phyloP scores from a whole-genome alignment of 2,888 invertebrate genomes.

The Tenthredo mesomela region DNA sequence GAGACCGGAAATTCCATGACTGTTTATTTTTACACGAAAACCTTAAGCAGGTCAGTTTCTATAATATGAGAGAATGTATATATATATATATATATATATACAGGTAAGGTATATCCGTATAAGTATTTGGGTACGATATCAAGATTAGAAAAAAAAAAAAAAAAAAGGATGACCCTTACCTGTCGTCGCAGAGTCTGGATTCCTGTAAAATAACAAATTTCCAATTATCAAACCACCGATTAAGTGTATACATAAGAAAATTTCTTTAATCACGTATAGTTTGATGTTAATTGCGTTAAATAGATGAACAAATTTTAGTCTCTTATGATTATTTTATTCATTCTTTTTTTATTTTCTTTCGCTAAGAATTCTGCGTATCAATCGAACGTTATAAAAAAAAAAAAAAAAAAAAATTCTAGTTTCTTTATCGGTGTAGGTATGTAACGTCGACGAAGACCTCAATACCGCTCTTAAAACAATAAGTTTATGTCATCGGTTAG shows the following conservation, averaged over 20 bases:
- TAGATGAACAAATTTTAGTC: too few species aligned
- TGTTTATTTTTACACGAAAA: neutral
- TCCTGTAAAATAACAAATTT: slow-evolving; percentile 63
- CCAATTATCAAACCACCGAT: neutral
- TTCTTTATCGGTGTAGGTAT: neutral
- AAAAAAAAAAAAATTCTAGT: neutral
- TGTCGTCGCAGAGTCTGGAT: slow-evolving; percentile 63
- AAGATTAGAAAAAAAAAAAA: neutral
- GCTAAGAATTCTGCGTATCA: too few species aligned
- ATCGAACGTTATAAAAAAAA: too few species aligned
- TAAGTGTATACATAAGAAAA: too few species aligned
- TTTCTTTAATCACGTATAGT: too few species aligned
- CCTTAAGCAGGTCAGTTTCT: slow-evolving; percentile 14
- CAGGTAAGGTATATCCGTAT: too few species aligned
- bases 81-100: too few species aligned
- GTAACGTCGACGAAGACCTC: neutral
- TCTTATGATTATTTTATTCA: too few species aligned
- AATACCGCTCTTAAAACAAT: slow-evolving; percentile 9
- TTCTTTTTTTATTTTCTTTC: too few species aligned
- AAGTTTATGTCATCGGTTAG: slow-evolving; percentile 29
- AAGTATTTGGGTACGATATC: neutral
- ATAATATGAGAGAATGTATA: neutral
- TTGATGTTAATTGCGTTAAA: too few species aligned
- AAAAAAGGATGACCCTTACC: slow-evolving; percentile 59
- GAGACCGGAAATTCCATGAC: slow-evolving; percentile 37